Base-by-base conservation (phyloP, 1,140 invertebrate genomes). In the Drosophila bipectinata region DNA sequence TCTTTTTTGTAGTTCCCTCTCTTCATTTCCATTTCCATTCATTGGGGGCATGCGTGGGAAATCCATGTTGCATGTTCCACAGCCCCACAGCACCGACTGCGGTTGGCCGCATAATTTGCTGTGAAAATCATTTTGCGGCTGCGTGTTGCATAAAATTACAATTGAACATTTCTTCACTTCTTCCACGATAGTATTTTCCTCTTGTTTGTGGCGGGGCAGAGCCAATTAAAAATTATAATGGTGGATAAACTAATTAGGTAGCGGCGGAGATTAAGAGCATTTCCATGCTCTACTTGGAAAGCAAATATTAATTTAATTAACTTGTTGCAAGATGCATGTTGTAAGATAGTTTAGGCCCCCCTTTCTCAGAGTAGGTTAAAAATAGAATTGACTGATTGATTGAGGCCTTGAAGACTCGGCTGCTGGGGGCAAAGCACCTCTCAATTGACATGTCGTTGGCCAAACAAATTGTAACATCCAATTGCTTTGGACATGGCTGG, bases 71-170 rank as follows among this genome's bases (percentile, higher is more conserved):
- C 80, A 79, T 79, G 80, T 77, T 73, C 51, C 44, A 54, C 32
- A 48, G 52, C 45, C 3, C 21, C 21, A 21, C 21, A 18, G 18
- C 21, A 26, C 52, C 67, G 34, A 71, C 74, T 85, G 84, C 79
- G 84, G 84, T 88, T 89, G 66, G 83, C 84, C 79, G 68, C 83
- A 87, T 87, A 87, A 87, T 87, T 83, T 67, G 76, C 84, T 87
- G 82, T 87, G 82, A 88, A 87, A 82, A 88, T 79, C 69, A 82
- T 82, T 82, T 82, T 87, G 83, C 26, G 83, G 82, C 73, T 76
- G 78, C 78, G 82, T 85, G 82, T 73, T 88, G 82, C 82, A 87
- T 88, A 87, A 88, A 87, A 87, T 87, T 85, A 75, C 78, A 78
- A 82, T 87, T 66, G 82, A 74, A 87, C 41, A n/a, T 44, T 48